Percentiles rank a stretch among this genome's conserved stretches.
Conservation (phyloP, 2,113 vertebrate genomes). For the Terrapene triunguis region DNA sequence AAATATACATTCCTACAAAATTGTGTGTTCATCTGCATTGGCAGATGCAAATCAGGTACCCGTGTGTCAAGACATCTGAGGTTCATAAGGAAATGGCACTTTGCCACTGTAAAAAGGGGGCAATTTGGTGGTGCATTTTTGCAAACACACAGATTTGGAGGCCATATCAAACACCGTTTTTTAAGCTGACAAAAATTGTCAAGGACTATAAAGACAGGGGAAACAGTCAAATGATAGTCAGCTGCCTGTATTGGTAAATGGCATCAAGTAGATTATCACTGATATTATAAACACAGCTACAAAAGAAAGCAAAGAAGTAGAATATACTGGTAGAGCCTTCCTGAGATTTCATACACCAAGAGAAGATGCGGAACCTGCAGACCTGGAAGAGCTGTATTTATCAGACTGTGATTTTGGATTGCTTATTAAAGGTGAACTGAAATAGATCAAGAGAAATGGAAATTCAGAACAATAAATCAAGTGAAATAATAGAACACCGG, state of each 20-base stretch:
- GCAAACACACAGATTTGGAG: neutral
- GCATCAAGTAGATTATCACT: neutral
- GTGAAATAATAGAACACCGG: neutral
- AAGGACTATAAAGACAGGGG: neutral
- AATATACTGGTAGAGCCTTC: neutral
- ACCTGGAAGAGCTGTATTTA: neutral
- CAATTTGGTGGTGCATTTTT: neutral
- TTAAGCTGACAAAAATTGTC: neutral
- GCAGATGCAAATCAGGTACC: neutral
- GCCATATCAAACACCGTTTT: no score
- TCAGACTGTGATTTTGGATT: neutral
- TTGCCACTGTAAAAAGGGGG: neutral
- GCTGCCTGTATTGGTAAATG: neutral
- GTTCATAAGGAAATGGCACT: neutral
- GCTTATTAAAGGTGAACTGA: neutral
- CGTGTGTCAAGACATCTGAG: neutral
- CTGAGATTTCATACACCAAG: constrained; percentile 4
- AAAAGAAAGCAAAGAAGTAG: constrained; percentile 21
- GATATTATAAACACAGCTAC: neutral
- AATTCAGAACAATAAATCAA: neutral
- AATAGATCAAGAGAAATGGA: neutral
- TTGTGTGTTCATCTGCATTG: neutral
- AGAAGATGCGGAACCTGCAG: neutral
- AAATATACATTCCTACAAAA: neutral
- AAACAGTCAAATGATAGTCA: neutral